These are phyloP conservation scores for Diachasmimorpha longicaudata DNA, from an alignment of 1,140 invertebrate species.

Conservation along the genomic window DNA sequence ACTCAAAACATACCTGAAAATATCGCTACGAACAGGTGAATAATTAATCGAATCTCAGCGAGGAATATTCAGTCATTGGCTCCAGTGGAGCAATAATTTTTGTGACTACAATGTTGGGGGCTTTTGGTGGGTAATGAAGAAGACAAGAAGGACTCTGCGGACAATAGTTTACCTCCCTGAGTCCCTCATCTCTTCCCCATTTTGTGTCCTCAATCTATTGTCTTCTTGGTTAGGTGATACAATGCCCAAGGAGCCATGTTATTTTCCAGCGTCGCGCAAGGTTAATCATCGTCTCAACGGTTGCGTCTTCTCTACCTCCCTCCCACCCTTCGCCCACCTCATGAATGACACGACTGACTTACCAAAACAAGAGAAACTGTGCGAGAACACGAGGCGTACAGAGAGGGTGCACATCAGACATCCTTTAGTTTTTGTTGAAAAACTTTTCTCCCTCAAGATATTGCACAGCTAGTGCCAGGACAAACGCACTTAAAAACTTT, in stretches of 20 bases:
- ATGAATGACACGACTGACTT: constrained; percentile 53
- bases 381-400: neutral
- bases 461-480: constrained; percentile 32
- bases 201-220: neutral
- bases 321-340: neutral
- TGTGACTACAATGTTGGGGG: neutral
- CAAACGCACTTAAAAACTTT: constrained; percentile 59
- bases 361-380: constrained; percentile 49
- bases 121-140: neutral
- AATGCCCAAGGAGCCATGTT: constrained; percentile 31
- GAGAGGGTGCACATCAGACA: neutral
- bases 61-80: too few relatives aligned
- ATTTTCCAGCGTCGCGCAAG: constrained; percentile 59
- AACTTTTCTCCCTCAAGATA: constrained; percentile 20
- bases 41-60: neutral
- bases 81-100: neutral
- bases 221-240: neutral
- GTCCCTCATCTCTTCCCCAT: neutral
- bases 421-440: neutral
- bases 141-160: neutral
- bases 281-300: constrained; percentile 53
- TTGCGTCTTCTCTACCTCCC: neutral
- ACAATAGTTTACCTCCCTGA: neutral
- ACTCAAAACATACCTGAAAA: too few relatives aligned
- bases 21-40: neutral